Conservation (phyloP, 2,113 vertebrate genomes). For the Grammomys surdaster region DNA sequence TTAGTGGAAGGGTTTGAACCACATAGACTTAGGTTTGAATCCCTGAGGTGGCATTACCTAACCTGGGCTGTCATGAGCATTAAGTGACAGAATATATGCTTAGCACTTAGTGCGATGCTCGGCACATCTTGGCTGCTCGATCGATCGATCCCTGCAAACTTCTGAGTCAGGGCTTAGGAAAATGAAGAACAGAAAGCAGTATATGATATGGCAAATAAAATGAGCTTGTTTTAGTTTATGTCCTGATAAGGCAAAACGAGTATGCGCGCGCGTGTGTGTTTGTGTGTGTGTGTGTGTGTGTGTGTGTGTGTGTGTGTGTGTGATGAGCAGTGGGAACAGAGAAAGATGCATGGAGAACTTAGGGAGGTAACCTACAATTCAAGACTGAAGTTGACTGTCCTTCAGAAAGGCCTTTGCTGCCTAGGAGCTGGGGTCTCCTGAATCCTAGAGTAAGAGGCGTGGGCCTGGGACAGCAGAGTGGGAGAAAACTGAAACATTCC, state of each 20-base stretch:
- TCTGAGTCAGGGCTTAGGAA: conserved; percentile 60
- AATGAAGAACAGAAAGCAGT: conserved; percentile 48
- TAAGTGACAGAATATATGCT: conserved; percentile 62
- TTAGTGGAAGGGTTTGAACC: conserved; percentile 12
- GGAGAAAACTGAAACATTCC: background rate
- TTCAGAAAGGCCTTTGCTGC: background rate
- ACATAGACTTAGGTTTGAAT: conserved; percentile 25
- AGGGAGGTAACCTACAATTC: fast-evolving
- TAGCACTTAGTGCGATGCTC: conserved; percentile 11
- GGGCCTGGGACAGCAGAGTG: background rate
- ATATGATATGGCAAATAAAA: conserved; percentile 38
- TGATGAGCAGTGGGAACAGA: background rate
- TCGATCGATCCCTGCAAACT: conserved; percentile 54
- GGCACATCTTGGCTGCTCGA: background rate
- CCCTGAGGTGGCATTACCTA: conserved; percentile 41
- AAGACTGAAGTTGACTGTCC: background rate
- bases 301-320: background rate
- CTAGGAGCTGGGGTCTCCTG: background rate
- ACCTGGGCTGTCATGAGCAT: background rate
- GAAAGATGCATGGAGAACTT: background rate
- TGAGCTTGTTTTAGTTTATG: background rate
- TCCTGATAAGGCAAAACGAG: background rate
- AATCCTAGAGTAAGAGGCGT: background rate
- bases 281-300: too few relatives aligned
- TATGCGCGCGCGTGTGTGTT: background rate